Evolutionary conservation across 2,113 vertebrate genomes (phyloP).

Genomic region (Pedetes capensis): DNA sequence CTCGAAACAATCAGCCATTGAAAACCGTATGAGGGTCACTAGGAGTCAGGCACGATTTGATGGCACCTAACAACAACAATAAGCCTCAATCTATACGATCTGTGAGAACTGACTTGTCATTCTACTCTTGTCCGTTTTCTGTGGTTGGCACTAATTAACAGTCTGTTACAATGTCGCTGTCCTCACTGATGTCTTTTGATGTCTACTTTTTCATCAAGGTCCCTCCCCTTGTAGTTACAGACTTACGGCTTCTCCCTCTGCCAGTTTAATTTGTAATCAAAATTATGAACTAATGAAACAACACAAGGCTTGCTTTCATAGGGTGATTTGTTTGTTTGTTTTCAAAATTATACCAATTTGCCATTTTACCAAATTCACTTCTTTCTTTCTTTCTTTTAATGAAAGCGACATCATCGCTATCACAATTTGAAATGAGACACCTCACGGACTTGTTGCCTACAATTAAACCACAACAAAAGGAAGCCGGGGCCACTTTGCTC

Average conservation of each 20-base stretch:
- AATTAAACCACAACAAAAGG: constrained; percentile 95
- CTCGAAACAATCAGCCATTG: too few relatives aligned
- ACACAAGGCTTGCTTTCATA: constrained; percentile 77
- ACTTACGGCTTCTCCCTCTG: constrained; percentile 42
- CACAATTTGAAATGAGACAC: constrained; percentile 91
- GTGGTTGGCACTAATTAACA: constrained; percentile 48
- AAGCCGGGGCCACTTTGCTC: constrained; percentile 95
- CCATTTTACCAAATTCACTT: constrained; percentile 89
- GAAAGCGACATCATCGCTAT: constrained; percentile 93
- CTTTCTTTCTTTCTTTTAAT: too few relatives aligned
- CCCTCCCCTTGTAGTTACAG: constrained; percentile 7
- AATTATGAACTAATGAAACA: constrained; percentile 79
- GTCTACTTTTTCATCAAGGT: constrained; percentile 72
- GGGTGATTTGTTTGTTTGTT: constrained; percentile 79
- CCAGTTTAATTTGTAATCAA: constrained; percentile 68
- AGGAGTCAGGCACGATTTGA: too few relatives aligned
- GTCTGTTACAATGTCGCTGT: not conserved
- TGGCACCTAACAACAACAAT: too few relatives aligned
- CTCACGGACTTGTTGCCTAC: constrained; percentile 97
- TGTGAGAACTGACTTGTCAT: not conserved
- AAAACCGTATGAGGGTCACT: too few relatives aligned
- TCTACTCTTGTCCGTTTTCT: not conserved
- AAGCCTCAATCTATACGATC: not conserved
- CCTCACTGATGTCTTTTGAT: constrained; percentile 44
- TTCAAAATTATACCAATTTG: constrained; percentile 92